These are phyloP conservation scores for Merops nubicus DNA, from an alignment of 2,113 vertebrate genomes.

Conservation along the genomic window DNA sequence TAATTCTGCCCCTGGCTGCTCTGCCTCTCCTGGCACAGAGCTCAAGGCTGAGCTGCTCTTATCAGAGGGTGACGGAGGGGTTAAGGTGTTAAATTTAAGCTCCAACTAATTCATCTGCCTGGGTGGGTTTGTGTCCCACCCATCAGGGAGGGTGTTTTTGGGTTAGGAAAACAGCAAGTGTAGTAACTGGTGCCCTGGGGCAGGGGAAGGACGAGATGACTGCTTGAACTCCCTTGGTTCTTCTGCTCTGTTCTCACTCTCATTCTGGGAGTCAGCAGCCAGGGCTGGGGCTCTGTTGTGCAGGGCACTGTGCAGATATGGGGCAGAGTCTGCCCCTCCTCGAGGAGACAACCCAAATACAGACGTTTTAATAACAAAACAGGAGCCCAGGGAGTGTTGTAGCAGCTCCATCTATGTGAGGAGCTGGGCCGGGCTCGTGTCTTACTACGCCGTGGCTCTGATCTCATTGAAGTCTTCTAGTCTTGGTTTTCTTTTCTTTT, in stretches of 20 bases:
- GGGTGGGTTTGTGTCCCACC: conserved; percentile 22
- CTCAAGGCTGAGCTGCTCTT: not conserved
- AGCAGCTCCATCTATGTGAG: too few relatives aligned
- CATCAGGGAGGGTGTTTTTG: not conserved
- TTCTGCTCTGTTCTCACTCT: not conserved
- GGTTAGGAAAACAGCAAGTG: not conserved
- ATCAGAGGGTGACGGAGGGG: not conserved
- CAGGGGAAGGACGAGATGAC: not conserved
- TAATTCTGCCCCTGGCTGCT: accelerated
- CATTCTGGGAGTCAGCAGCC: not conserved
- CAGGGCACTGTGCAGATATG: not conserved
- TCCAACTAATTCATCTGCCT: not conserved
- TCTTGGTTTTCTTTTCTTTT: too few relatives aligned
- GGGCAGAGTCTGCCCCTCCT: not conserved
- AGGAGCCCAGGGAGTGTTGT: too few relatives aligned
- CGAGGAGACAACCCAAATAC: too few relatives aligned
- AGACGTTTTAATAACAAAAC: too few relatives aligned
- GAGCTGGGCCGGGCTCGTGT: not conserved
- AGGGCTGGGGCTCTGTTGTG: not conserved
- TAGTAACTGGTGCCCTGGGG: not conserved
- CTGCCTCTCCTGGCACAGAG: accelerated
- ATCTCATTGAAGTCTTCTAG: too few relatives aligned
- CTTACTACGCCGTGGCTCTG: not conserved
- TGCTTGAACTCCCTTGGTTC: conserved; percentile 4
- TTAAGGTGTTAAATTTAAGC: not conserved